Evolutionary conservation across 2,113 vertebrate species (phyloP).

Genomic region (Amblyornis subalaris): DNA sequence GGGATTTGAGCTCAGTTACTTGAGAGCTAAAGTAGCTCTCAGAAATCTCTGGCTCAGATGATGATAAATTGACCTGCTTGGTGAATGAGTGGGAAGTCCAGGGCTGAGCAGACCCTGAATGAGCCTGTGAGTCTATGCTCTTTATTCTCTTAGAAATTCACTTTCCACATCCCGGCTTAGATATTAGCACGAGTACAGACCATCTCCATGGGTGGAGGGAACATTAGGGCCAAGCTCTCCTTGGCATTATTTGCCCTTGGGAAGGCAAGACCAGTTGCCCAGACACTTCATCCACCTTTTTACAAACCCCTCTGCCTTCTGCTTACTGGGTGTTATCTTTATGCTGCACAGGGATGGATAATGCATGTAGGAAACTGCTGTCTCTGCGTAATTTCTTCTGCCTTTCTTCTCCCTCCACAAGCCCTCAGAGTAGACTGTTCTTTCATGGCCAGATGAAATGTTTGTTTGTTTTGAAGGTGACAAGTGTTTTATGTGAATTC

Average conservation of each 20-base stretch:
- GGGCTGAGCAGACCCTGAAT: background rate
- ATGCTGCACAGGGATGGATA: background rate
- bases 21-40: background rate
- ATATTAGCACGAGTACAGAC: background rate
- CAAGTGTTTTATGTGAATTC: constrained; percentile 55
- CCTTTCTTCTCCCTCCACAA: background rate
- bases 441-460: constrained; percentile 29
- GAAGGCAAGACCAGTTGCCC: background rate
- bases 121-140: background rate
- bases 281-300: background rate
- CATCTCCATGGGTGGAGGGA: background rate
- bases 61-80: background rate
- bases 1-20: background rate
- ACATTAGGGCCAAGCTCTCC: background rate
- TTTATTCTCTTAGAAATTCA: background rate
- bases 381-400: background rate
- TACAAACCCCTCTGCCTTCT: background rate
- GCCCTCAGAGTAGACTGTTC: background rate
- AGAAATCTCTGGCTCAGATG: background rate
- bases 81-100: background rate
- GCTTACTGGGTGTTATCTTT: background rate
- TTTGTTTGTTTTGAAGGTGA: constrained; percentile 39
- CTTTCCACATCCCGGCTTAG: background rate
- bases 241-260: background rate
- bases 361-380: background rate